These are phyloP conservation scores for Anthrax anthrax DNA, from an alignment of 2,888 invertebrate species.

Conservation along the genomic window DNA sequence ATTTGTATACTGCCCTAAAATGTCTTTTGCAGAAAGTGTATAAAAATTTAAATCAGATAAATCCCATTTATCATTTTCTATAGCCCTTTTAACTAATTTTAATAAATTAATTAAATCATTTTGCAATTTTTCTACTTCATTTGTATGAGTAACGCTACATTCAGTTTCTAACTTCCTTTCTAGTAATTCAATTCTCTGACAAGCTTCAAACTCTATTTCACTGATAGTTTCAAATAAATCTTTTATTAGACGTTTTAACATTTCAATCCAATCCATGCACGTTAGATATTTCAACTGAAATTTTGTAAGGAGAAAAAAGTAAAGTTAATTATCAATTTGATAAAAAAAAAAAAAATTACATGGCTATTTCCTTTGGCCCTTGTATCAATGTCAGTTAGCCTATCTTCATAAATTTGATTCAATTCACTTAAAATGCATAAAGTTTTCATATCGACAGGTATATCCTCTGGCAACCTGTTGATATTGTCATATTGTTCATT, in stretches of 20 bases:
- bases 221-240: conserved; percentile 45
- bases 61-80: conserved; percentile 31
- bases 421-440: conserved; percentile 34
- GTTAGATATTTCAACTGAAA: conserved; percentile 48
- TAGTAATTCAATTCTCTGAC: conserved; percentile 39
- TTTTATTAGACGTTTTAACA: conserved; percentile 45
- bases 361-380: conserved; percentile 32
- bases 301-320: neutral
- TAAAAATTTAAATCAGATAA: conserved; percentile 33
- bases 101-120: conserved; percentile 32
- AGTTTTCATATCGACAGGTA: no score
- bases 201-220: conserved; percentile 46
- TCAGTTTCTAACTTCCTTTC: conserved; percentile 16
- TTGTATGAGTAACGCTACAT: conserved; percentile 14
- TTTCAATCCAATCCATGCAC: conserved; percentile 46
- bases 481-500: no score
- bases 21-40: conserved; percentile 29
- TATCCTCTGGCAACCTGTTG: no score
- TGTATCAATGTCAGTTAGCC: conserved; percentile 42
- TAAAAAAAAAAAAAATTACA: neutral
- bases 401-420: conserved; percentile 45
- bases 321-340: neutral
- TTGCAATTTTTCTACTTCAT: conserved; percentile 17
- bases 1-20: conserved; percentile 19
- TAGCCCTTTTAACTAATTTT: conserved; percentile 34